Evolutionary conservation across 2,888 invertebrate genomes (phyloP), one percentile per base, ranked within the genome.

Genomic region (Hypomecis punctinalis): DNA sequence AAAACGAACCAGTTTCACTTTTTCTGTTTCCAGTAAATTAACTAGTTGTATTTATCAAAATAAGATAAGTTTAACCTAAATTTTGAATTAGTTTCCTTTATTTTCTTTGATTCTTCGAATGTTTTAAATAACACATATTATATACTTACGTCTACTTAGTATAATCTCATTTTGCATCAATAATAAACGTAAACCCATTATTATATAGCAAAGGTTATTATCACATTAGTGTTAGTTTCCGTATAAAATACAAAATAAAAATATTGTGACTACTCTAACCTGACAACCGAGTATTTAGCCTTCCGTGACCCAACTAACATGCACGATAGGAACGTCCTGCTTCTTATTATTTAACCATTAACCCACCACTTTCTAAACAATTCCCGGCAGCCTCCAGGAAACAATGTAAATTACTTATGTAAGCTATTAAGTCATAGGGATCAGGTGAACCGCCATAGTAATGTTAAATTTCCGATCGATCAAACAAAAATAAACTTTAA

Each of bases 351-450:
- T 78, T 71, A 77, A 69, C 71, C 72, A 73, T 78, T 75, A 76
- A 75, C 74, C 71, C 77, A 45, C 74, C 71, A 79, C 81, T 84
- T 85, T 83, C 82, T 78, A 78, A 80, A 77, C 58, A 72, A 74
- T 46, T 76, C 77, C 77, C 75, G 78, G 73, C 76, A 76, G 76
- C 73, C 71, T 79, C 74, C 76, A 77, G 81, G 82, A 84, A 85
- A 80, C 77, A 76, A 77, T 76, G 76, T 78, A 71, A 81, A 82
- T 80, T 80, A 79, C 76, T 84, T 84, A 84, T 76, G 82, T 82
- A 85, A 85, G 75, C 74, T 66, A 79, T 84, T 78, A 81, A 76
- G 57, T 63, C 67, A 68, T 70, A 59, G 77, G 81, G 78, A 82
- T 83, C 84, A 84, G 82, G 84, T 86, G 83, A 74, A 76, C 70